Evolutionary conservation across 2,797 vertebrate genomes (phyloP).

Genomic region (Enteromius paludinosus): DNA sequence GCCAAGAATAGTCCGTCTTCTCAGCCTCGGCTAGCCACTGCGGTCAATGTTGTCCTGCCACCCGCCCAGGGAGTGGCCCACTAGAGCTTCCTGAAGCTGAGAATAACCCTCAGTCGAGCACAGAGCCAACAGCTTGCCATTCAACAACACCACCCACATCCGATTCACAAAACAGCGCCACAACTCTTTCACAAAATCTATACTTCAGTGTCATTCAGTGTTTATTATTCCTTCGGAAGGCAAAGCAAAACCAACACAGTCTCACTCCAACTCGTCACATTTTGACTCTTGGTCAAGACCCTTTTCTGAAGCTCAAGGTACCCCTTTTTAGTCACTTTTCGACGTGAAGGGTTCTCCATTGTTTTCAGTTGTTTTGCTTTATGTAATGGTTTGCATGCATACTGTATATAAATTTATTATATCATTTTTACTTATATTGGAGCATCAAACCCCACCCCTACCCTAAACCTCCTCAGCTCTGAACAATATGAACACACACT

Average conservation of each 20-base stretch:
- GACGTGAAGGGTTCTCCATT: too few species aligned
- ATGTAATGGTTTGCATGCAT: too few species aligned
- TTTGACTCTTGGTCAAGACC: too few species aligned
- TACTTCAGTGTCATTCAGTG: not conserved
- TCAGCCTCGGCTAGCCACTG: slow-evolving; percentile 66
- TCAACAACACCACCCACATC: slow-evolving; percentile 39
- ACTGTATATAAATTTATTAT: too few species aligned
- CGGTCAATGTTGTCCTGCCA: slow-evolving; percentile 49
- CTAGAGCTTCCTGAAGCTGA: slow-evolving; percentile 39
- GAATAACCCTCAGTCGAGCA: slow-evolving; percentile 41
- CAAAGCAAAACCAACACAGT: not conserved
- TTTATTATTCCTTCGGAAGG: not conserved
- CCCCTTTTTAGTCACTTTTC: too few species aligned
- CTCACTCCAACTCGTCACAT: too few species aligned
- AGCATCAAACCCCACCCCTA: too few species aligned
- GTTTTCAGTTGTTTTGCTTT: too few species aligned
- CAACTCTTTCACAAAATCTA: not conserved
- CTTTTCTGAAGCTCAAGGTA: too few species aligned
- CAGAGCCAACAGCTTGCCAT: slow-evolving; percentile 26
- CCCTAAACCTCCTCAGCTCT: too few species aligned
- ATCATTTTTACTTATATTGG: too few species aligned
- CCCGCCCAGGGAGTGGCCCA: slow-evolving; percentile 36
- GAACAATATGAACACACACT: too few species aligned
- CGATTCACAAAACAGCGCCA: slow-evolving; percentile 8
- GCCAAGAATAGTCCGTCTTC: slow-evolving; percentile 67